Base-by-base conservation (phyloP, 1,140 invertebrate genomes). In the Asbolus verrucosus region DNA sequence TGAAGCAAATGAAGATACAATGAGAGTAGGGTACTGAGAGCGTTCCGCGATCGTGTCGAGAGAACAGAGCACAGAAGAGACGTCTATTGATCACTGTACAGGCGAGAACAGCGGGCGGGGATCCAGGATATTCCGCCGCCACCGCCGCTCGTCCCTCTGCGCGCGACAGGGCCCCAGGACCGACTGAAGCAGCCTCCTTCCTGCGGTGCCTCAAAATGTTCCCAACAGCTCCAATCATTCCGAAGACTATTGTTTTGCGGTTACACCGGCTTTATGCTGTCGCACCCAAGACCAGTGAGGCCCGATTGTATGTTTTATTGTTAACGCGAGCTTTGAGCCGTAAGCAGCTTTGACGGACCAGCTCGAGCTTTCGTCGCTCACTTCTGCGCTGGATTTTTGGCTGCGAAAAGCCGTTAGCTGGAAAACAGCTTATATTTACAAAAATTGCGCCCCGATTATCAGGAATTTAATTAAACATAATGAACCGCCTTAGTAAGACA, bases 41-140 rank as follows among this genome's bases (percentile, higher is more conserved):
- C 4, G 59, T 62, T 60, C 31, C 36, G 59, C 36, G 59, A 38
- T 62, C 31, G 59, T 38, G 59, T 33, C 8, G 27, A 33, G 59
- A 62, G 67, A 69, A 30, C 66, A 60, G 67, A 73, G 63, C 71
- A 73, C 71, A 65, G 69, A 66, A 67, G 67, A 73, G 68, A 68
- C 71, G 67, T 73, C 71, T 73, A 73, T 73, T 73, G 71, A 73
- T 73, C 71, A 73, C 71, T 70, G 68, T 30, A 73, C 62, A 70
- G 71, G 71, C 71, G 71, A 73, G 71, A 73, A 73, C 70, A 73
- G 71, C 71, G 71, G 71, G 71, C 71, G 71, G 71, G 71, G 71
- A 73, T 70, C 67, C 71, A 70, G 71, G 71, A 73, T 73, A 67
- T 73, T 38, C 59, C 63, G 46, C 69, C 41, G 62, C 71, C 68